phyloP scores from a whole-genome alignment of 2,797 vertebrate species.

The Buphagus erythrorhynchus region DNA sequence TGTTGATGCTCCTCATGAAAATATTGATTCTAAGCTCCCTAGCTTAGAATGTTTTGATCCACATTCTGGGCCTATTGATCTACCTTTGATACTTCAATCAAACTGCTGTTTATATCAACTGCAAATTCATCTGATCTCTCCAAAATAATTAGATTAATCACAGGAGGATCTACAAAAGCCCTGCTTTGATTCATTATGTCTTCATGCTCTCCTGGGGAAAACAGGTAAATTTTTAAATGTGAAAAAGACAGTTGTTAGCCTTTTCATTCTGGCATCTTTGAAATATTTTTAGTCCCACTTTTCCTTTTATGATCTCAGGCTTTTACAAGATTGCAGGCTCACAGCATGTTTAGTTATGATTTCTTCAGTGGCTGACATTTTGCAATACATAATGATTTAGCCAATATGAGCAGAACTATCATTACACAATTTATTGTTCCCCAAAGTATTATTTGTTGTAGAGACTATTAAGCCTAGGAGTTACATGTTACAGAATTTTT shows the following conservation, averaged over 20 bases:
- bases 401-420: slow-evolving; percentile 41
- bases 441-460: slow-evolving; percentile 43
- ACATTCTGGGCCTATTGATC: slow-evolving; percentile 39
- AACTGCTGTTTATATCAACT: slow-evolving; percentile 18
- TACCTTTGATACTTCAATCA: slow-evolving; percentile 59
- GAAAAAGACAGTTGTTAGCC: slow-evolving; percentile 28
- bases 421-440: slow-evolving; percentile 54
- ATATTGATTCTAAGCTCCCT: slow-evolving; percentile 62
- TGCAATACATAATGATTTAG: slow-evolving; percentile 47
- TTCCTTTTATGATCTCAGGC: slow-evolving; percentile 19
- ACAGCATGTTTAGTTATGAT: neutral
- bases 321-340: slow-evolving; percentile 7
- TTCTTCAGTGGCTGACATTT: slow-evolving; percentile 52
- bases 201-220: slow-evolving; percentile 17
- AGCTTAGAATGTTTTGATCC: slow-evolving; percentile 54
- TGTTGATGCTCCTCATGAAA: slow-evolving; percentile 50
- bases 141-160: slow-evolving; percentile 53
- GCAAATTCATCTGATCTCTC: slow-evolving; percentile 19
- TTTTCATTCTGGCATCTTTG: slow-evolving; percentile 29
- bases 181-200: slow-evolving; percentile 44
- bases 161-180: slow-evolving; percentile 17
- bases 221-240: slow-evolving; percentile 32
- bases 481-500: slow-evolving; percentile 32
- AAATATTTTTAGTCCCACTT: slow-evolving; percentile 22
- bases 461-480: slow-evolving; percentile 4